These are phyloP conservation scores for Mergus octosetaceus DNA, from an alignment of 2,797 vertebrate genomes.

Conservation along the genomic window DNA sequence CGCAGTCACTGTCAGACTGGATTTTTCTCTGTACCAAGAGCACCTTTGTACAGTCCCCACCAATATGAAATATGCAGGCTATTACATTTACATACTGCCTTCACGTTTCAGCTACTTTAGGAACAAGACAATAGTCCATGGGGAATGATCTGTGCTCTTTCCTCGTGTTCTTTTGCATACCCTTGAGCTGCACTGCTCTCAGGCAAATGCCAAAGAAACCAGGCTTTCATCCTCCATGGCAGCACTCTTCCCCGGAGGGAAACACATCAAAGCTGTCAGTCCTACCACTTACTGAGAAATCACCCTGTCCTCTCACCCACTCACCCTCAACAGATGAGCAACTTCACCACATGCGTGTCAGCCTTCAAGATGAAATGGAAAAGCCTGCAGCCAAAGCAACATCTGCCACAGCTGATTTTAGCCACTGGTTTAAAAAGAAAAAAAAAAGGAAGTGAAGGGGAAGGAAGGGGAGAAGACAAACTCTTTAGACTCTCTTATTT, in stretches of 20 bases:
- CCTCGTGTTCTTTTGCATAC: neutral
- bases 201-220: neutral
- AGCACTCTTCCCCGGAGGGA: neutral
- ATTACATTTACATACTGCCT: neutral
- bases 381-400: conserved; percentile 9
- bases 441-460: neutral
- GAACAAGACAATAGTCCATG: neutral
- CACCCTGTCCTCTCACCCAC: neutral
- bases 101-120: neutral
- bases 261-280: conserved; percentile 11
- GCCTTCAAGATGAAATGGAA: neutral
- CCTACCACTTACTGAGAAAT: neutral
- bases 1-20: neutral
- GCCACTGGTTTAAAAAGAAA: neutral
- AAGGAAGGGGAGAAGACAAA: neutral
- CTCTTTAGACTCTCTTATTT: neutral
- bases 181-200: neutral
- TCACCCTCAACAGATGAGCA: conserved; percentile 15
- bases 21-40: neutral
- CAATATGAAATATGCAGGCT: neutral
- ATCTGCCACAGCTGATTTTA: neutral
- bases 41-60: neutral
- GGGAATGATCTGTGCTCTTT: neutral
- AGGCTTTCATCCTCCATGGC: neutral
- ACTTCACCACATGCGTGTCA: neutral